phyloP scores from a whole-genome alignment of 2,113 vertebrate species.

The Varanus salvator region DNA sequence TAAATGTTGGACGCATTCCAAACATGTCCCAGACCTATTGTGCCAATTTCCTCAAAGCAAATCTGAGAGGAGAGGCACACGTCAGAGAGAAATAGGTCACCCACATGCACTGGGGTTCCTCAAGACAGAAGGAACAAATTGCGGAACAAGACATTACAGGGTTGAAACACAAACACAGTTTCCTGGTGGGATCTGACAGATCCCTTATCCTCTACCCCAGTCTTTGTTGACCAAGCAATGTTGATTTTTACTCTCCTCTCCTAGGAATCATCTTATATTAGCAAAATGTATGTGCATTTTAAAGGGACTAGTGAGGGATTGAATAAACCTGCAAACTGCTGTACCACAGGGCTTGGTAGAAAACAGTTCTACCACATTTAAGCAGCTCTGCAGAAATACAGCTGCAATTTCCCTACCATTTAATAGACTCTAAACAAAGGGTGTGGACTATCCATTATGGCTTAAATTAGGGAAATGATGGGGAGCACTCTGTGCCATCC shows the following conservation, averaged over 20 bases:
- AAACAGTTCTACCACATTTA: slow-evolving; percentile 26
- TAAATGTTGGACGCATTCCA: too few species aligned
- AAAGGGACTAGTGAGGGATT: not conserved
- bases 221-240: not conserved
- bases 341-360: slow-evolving; percentile 32
- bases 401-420: slow-evolving; percentile 45
- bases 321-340: slow-evolving; percentile 33
- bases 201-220: not conserved
- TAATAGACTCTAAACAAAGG: slow-evolving; percentile 64
- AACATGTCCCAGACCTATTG: too few species aligned
- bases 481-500: slow-evolving; percentile 38
- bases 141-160: not conserved
- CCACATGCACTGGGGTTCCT: not conserved
- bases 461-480: slow-evolving; percentile 56
- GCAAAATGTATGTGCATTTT: not conserved
- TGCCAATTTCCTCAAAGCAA: too few species aligned
- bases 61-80: too few species aligned
- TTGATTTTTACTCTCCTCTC: not conserved
- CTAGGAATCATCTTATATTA: not conserved
- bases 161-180: not conserved
- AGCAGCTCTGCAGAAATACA: slow-evolving; percentile 45
- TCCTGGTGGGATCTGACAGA: not conserved
- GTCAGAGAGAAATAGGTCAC: not conserved
- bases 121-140: not conserved
- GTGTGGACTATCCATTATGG: slow-evolving; percentile 40